A percentile compares a stretch with the other conserved stretches of the same genome.
Conservation (phyloP, 92 coral and sea anemone species). For the Phenganax subtilis region DNA sequence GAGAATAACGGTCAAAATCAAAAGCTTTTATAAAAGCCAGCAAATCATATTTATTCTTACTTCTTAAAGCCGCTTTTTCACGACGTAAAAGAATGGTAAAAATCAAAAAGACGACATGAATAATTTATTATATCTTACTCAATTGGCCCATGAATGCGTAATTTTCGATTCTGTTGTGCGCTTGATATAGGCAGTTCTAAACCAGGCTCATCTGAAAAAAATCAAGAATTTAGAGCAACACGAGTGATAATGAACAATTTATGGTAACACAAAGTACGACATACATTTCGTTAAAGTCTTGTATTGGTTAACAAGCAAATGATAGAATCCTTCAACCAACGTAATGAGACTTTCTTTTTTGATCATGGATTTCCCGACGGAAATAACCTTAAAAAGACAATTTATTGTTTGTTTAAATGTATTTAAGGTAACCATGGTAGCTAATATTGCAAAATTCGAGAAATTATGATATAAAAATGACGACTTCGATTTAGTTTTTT, state of each 20-base stretch:
- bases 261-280: not conserved
- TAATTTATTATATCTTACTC: constrained; percentile 18
- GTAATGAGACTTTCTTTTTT: constrained; percentile 70
- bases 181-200: constrained; percentile 29
- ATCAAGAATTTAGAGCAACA: not conserved
- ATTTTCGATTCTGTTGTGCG: not conserved
- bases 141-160: constrained; percentile 30
- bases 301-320: constrained; percentile 84
- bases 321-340: constrained; percentile 77
- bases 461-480: too few relatives aligned
- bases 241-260: not conserved
- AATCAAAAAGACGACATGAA: not conserved
- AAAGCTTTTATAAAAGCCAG: too few relatives aligned
- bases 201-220: constrained; percentile 33
- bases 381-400: constrained; percentile 24
- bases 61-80: not conserved
- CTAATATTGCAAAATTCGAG: too few relatives aligned
- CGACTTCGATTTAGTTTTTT: too few relatives aligned
- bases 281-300: constrained; percentile 58
- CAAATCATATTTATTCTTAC: too few relatives aligned
- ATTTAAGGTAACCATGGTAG: not conserved
- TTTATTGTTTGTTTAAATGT: not conserved
- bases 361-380: constrained; percentile 48
- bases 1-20: not conserved
- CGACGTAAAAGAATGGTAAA: not conserved